Percentiles rank a stretch among this genome's conserved stretches.
Evolutionary conservation across 2,888 invertebrate species (phyloP).

Genomic region (Tenthredo mesomela): DNA sequence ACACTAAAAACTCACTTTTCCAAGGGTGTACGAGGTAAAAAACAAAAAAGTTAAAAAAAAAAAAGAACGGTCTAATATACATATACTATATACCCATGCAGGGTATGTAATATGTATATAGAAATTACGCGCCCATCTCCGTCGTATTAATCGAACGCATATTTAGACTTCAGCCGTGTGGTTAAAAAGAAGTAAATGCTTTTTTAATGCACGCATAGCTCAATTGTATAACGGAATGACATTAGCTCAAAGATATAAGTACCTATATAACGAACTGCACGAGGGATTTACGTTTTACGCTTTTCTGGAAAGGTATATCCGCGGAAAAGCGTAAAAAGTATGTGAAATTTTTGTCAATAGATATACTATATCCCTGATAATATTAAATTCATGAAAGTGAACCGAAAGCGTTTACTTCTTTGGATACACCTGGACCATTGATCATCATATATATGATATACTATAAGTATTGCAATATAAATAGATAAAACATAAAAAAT

Average conservation of each 20-base stretch:
- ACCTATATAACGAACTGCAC: background rate
- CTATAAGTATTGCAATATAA: background rate
- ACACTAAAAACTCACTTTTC: too few species aligned
- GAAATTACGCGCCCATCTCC: background rate
- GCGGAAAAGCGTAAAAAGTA: background rate
- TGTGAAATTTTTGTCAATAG: background rate
- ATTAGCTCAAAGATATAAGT: background rate
- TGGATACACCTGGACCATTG: background rate
- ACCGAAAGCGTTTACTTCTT: conserved; percentile 1
- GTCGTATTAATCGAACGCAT: background rate
- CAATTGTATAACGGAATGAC: conserved; percentile 1
- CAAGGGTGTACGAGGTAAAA: too few species aligned
- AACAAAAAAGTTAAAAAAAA: too few species aligned
- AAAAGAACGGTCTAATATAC: too few species aligned
- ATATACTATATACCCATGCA: background rate
- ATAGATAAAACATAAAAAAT: conserved; percentile 5
- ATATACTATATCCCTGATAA: background rate
- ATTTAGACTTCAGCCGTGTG: conserved; percentile 7
- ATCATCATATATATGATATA: background rate
- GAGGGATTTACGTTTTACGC: too few species aligned
- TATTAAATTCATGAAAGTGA: conserved; percentile 2
- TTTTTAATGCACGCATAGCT: background rate
- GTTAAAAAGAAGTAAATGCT: background rate
- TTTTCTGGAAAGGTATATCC: background rate
- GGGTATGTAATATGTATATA: too few species aligned